Evolutionary conservation across 2,797 vertebrate species (phyloP), one percentile per base, ranked within the genome.

Genomic region (Falco peregrinus): DNA sequence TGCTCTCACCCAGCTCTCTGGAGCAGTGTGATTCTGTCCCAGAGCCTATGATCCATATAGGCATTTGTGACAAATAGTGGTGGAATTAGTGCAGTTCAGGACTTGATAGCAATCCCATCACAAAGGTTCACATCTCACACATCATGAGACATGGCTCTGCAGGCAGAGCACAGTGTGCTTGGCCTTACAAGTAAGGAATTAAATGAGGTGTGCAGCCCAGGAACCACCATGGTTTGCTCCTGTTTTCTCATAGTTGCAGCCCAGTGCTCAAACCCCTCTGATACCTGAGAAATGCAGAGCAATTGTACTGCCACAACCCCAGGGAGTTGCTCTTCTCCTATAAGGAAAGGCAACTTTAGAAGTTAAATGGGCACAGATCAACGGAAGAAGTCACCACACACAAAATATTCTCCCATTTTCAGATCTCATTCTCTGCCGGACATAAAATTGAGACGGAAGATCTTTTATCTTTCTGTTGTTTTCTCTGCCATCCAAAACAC

Each of bases 1-100:
- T 7, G 47, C 35, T 84, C 57, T 78, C 48, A 5, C 6, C 3
- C 4, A 0, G 31, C 60, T 76, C 48, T 37, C 35, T 0, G 0
- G 26, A 91, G 86, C 48, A 22, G 59, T 33, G 35, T 4, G 64
- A 35, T 51, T 59, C 85, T 94, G 59, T 26, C 69, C 54, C 51
- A 65, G 51, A 91, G 70, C 47, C 50, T 15, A 25, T 4, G 39
- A 81, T 65, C 54, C 5, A 1, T 29, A 50, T 0, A 50, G 41
- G 47, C 29, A 12, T 56, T 89, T 69, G 76, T 1, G 0, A 75
- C 77, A 84, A 83, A 87, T 14, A n/a, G 47, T 6, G 6, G 26
- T 14, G 28, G 53, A 89, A 85, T 76, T 12, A 60, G 60, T n/a
- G 71, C 77, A 63, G 35, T 48, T 81, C 31, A 37, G 45, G 43